Conservation (phyloP, 2,113 vertebrate genomes). For the Gopherus evgoodei region DNA sequence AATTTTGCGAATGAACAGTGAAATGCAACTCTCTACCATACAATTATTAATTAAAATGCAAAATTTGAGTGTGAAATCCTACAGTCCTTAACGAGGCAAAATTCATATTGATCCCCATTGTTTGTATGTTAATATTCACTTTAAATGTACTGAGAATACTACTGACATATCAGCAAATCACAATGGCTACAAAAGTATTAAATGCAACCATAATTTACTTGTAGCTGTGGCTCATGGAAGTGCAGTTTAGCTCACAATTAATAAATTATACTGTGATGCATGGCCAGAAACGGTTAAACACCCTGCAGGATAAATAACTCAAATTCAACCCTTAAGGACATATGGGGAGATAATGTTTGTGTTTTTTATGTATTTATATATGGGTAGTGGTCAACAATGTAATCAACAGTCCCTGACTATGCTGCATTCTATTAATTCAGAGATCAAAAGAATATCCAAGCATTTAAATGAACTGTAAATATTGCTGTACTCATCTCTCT, state of each 20-base stretch:
- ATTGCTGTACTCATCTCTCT: too few species aligned
- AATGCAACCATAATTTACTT: neutral
- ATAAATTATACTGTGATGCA: neutral
- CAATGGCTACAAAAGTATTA: neutral
- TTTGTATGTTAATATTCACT: slow-evolving; percentile 26
- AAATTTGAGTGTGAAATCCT: neutral
- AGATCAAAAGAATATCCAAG: too few species aligned
- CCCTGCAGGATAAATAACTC: too few species aligned
- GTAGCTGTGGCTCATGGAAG: neutral
- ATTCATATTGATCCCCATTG: neutral
- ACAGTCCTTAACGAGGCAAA: neutral
- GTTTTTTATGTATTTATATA: too few species aligned
- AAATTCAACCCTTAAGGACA: too few species aligned
- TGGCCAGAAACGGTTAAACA: too few species aligned
- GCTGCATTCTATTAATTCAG: too few species aligned
- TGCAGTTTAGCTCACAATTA: neutral
- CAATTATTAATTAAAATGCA: neutral
- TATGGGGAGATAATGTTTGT: too few species aligned
- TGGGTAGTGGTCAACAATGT: too few species aligned
- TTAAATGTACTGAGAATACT: slow-evolving; percentile 33
- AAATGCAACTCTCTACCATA: slow-evolving; percentile 24
- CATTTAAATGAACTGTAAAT: too few species aligned
- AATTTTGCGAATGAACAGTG: slow-evolving; percentile 54
- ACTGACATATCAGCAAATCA: neutral
- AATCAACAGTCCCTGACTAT: too few species aligned